These are phyloP conservation scores for Tinea trinotella DNA, from an alignment of 2,888 invertebrate genomes.

Conservation along the genomic window DNA sequence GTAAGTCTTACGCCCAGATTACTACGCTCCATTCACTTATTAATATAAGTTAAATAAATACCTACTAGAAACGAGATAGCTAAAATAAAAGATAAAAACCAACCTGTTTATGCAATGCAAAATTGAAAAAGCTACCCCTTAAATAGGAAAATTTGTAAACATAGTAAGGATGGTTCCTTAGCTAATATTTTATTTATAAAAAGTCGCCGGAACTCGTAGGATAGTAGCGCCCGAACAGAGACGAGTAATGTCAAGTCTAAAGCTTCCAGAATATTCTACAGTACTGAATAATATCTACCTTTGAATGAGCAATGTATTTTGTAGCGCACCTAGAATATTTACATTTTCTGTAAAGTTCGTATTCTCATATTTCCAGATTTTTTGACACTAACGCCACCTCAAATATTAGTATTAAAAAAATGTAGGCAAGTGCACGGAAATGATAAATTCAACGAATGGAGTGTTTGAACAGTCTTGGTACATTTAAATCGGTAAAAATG, in stretches of 20 bases:
- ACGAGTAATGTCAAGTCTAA: constrained; percentile 14
- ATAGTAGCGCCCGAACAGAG: not conserved
- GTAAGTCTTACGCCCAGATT: no score
- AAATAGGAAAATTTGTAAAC: constrained; percentile 9
- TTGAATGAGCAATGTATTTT: constrained; percentile 49
- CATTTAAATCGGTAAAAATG: constrained; percentile 51
- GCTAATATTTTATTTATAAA: constrained; percentile 16
- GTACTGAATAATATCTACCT: constrained; percentile 50
- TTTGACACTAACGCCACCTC: not conserved
- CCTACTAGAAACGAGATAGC: no score
- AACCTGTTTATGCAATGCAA: not conserved
- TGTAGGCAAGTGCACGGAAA: constrained; percentile 34
- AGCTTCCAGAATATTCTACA: constrained; percentile 44
- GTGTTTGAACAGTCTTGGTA: constrained; percentile 54
- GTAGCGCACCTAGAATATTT: constrained; percentile 6
- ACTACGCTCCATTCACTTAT: no score
- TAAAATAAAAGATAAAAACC: no score
- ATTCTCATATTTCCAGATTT: not conserved
- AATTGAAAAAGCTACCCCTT: not conserved
- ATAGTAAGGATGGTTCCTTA: not conserved
- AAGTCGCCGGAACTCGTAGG: constrained; percentile 5
- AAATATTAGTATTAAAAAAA: not conserved
- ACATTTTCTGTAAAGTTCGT: not conserved
- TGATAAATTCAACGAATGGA: constrained; percentile 57
- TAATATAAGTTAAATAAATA: no score